A percentile compares a stretch with the other conserved stretches of the same genome.
Evolutionary conservation across 1,140 invertebrate genomes (phyloP).

Genomic region (Drosophila ogumai): DNA sequence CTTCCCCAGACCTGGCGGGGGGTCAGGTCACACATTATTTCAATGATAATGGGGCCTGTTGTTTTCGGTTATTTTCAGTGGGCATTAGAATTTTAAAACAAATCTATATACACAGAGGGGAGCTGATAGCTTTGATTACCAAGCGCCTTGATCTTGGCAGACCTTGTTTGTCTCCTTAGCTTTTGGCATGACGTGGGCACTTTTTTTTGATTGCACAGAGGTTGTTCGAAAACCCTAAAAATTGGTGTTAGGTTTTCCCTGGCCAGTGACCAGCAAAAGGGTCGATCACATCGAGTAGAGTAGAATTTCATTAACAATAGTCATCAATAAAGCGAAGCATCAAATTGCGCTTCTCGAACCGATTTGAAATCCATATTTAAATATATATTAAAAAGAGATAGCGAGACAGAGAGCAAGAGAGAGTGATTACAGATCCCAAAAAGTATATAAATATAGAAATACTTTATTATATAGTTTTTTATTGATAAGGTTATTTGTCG

Average conservation of each 20-base stretch:
- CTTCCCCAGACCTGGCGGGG: conserved; percentile 30
- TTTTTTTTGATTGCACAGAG: conserved; percentile 19
- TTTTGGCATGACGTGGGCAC: conserved; percentile 60
- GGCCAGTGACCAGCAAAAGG: conserved; percentile 10
- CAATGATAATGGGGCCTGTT: conserved; percentile 67
- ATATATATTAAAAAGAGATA: conserved; percentile 8
- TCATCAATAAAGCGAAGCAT: conserved; percentile 8
- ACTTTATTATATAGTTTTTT: conserved; percentile 35
- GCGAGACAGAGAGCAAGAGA: neutral
- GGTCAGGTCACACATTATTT: conserved; percentile 60
- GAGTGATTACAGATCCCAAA: conserved; percentile 21
- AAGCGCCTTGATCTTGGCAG: conserved; percentile 71
- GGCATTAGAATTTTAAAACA: conserved; percentile 41
- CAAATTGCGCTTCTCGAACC: conserved; percentile 1
- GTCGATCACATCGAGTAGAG: conserved; percentile 18
- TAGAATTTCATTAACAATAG: conserved; percentile 23
- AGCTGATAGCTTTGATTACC: conserved; percentile 59
- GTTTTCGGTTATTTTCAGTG: conserved; percentile 56
- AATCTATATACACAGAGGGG: conserved; percentile 61
- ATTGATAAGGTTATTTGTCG: conserved; percentile 59
- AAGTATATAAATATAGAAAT: conserved; percentile 15
- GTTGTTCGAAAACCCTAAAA: conserved; percentile 26
- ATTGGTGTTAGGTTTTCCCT: conserved; percentile 17
- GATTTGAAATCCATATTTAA: conserved; percentile 12
- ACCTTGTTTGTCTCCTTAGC: conserved; percentile 70